Conservation (phyloP, 2,113 vertebrate genomes). For the Laterallus jamaicensis region DNA sequence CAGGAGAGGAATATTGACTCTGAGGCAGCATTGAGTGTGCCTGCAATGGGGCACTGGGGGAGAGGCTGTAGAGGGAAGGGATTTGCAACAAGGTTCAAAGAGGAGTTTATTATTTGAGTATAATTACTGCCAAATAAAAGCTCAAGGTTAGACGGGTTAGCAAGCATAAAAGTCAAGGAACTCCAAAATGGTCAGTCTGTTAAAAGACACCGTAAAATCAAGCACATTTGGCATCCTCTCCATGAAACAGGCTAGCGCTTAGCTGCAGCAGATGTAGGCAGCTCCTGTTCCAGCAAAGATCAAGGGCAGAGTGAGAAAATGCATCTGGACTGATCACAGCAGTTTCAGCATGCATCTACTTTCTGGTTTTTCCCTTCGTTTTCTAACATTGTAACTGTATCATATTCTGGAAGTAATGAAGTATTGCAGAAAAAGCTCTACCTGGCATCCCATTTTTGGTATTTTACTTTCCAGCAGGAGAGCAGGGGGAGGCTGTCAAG, state of each 20-base stretch:
- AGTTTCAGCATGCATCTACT: neutral
- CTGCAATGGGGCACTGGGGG: neutral
- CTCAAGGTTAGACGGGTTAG: neutral
- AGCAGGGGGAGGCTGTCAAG: neutral
- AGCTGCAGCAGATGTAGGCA: neutral
- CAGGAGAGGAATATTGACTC: neutral
- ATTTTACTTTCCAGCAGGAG: neutral
- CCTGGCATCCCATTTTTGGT: neutral
- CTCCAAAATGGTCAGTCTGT: neutral
- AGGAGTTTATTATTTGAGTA: neutral
- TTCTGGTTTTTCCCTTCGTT: neutral
- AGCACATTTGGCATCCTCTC: neutral
- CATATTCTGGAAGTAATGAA: neutral
- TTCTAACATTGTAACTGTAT: neutral
- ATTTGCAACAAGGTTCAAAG: neutral
- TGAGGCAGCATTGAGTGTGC: rapidly evolving
- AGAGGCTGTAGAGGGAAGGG: neutral
- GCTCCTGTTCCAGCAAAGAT: constrained; percentile 4
- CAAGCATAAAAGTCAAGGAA: neutral
- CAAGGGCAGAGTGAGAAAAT: constrained; percentile 11
- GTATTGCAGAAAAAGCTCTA: neutral
- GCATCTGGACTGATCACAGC: neutral
- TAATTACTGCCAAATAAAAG: neutral
- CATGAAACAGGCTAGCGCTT: neutral
- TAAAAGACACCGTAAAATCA: neutral